Conservation (phyloP, 2,888 invertebrate genomes). For the Rotaria sp. region DNA sequence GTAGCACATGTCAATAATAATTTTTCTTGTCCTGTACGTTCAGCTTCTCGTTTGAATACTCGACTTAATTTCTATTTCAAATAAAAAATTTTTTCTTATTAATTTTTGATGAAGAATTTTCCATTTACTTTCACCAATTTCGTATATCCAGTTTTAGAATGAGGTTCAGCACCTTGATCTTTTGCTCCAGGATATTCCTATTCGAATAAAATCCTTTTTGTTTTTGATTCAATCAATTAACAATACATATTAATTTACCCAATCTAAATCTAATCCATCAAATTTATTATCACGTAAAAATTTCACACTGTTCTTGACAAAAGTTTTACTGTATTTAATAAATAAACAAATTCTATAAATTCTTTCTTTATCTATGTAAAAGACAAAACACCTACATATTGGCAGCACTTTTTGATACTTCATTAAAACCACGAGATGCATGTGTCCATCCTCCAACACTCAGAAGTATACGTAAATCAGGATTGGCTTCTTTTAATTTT, state of each 20-base stretch:
- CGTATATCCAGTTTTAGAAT: slow-evolving; percentile 36
- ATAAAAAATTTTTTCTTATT: not conserved
- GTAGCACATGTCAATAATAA: slow-evolving; percentile 37
- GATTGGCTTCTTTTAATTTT: slow-evolving; percentile 32
- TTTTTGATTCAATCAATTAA: no score
- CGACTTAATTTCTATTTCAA: slow-evolving; percentile 34
- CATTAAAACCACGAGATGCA: slow-evolving; percentile 32
- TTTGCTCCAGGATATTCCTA: slow-evolving; percentile 41
- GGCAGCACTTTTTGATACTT: not conserved
- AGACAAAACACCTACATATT: not conserved
- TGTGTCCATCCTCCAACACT: slow-evolving; percentile 41
- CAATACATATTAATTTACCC: slow-evolving; percentile 16
- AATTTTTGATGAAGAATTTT: no score
- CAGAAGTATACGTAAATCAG: slow-evolving; percentile 37
- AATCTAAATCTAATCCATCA: slow-evolving; percentile 41
- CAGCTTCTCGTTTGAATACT: slow-evolving; percentile 39
- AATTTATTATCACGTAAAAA: slow-evolving; percentile 39
- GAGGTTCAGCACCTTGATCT: slow-evolving; percentile 38
- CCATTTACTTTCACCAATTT: slow-evolving; percentile 30
- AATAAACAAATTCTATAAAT: not conserved
- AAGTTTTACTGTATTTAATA: slow-evolving; percentile 33
- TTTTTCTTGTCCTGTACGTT: slow-evolving; percentile 34
- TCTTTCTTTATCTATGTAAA: no score
- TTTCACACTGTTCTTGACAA: slow-evolving; percentile 36
- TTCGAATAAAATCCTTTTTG: not conserved